Percentiles rank a stretch among this genome's conserved stretches.
Conservation (phyloP, 2,888 invertebrate genomes). For the Onchidella celtica region DNA sequence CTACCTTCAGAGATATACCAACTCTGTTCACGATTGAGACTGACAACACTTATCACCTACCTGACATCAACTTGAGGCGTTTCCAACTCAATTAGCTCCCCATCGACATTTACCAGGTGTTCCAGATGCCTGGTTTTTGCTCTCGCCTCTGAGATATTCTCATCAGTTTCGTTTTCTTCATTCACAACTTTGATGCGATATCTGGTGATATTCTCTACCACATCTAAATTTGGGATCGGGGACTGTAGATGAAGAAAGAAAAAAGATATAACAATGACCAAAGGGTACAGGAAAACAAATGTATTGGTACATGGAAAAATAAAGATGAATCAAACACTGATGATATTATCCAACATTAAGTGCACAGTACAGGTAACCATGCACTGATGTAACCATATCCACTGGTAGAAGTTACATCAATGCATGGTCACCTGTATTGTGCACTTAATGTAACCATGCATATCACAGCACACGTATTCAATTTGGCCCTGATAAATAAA, state of each 20-base stretch:
- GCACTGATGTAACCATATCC: no score
- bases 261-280: not conserved
- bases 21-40: no score
- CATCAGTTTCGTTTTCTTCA: slow-evolving; percentile 27
- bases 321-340: no score
- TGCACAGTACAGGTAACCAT: no score
- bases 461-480: no score
- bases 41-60: slow-evolving; percentile 13
- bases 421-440: no score
- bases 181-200: slow-evolving; percentile 13
- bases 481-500: no score
- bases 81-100: not conserved
- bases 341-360: no score
- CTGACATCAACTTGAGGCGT: slow-evolving; percentile 11
- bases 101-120: slow-evolving; percentile 12
- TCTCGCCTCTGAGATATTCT: slow-evolving; percentile 1
- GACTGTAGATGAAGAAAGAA: not conserved
- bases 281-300: not conserved
- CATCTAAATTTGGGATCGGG: slow-evolving; percentile 8
- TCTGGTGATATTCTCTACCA: slow-evolving; percentile 14
- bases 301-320: not conserved
- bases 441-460: no score
- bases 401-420: no score
- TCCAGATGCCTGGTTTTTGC: slow-evolving; percentile 25
- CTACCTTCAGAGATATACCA: no score